Evolutionary conservation across 2,888 invertebrate species (phyloP).

Genomic region (Polydrusus tereticollis): DNA sequence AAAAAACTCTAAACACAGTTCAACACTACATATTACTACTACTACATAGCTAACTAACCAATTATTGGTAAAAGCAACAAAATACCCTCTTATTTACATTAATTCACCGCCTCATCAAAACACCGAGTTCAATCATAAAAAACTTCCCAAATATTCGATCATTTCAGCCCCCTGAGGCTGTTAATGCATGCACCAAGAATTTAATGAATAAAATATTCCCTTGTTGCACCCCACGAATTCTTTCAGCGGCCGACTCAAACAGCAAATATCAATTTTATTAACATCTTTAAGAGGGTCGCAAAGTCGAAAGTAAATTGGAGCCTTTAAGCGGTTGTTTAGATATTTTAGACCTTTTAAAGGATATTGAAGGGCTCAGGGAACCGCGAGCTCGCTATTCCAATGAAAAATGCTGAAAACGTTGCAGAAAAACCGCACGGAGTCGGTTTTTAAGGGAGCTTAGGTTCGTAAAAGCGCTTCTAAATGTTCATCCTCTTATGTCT

Average conservation of each 20-base stretch:
- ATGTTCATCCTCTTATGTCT: constrained; percentile 39
- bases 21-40: too few species aligned
- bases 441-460: constrained; percentile 40
- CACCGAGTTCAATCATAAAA: neutral
- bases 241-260: constrained; percentile 30
- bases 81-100: neutral
- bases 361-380: constrained; percentile 21
- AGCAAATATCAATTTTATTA: constrained; percentile 47
- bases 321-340: constrained; percentile 43
- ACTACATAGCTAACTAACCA: too few species aligned
- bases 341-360: constrained; percentile 45
- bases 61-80: too few species aligned
- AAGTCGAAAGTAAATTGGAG: constrained; percentile 42
- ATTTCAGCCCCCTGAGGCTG: constrained; percentile 17
- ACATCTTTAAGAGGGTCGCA: constrained; percentile 35
- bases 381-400: constrained; percentile 8
- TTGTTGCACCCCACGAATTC: constrained; percentile 34
- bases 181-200: constrained; percentile 40
- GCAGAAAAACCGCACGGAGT: constrained; percentile 41
- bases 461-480: constrained; percentile 26
- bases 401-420: constrained; percentile 42
- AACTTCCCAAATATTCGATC: constrained; percentile 33
- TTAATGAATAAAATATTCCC: constrained; percentile 45
- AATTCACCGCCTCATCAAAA: neutral
- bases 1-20: too few species aligned